Evolutionary conservation across 2,888 invertebrate genomes (phyloP), one percentile per base, ranked within the genome.

Genomic region (Sarcophaga rosellei): DNA sequence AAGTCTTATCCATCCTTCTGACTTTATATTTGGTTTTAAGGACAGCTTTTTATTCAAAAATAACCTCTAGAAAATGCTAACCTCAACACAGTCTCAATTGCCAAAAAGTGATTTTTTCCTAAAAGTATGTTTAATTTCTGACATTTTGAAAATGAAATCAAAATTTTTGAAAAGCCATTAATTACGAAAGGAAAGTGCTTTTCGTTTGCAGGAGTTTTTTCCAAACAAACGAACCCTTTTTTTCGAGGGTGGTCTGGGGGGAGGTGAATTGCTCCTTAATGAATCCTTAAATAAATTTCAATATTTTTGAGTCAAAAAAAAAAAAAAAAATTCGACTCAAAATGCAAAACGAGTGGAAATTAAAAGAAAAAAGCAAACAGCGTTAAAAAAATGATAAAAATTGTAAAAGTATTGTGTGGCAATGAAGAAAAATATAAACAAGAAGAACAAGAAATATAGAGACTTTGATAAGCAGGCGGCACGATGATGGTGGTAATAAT

Each of bases 401-500:
- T 35, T 35, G 35, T 35, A 35, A 35, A 35, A 35, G 35, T 35
- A 35, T 35, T 35, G 35, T 8, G 35, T 35, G 35, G 35, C 10
- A 35, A 35, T 35, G 17, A 57, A 57, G 63, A 68, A 79, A 57
- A 65, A 61, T 17, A 12, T 15, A 45, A 74, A 47, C 63, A 76
- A 68, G 61, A 53, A 62, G 57, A 63, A 61, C 59, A 70, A 68
- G 59, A 35, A 62, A 15, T 57, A 57, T 17, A 63, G 15, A 57
- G n/a, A 17, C 6, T 57, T 57, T n/a, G 57, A 35, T 35, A 35
- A 35, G 8, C 35, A 35, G 8, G 35, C 35, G 35, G 8, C 2
- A 35, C 62, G 77, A 44, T 80, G 72, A 68, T 81, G 84, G 63
- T 75, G 70, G 65, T 62, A 84, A 86, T 86, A 86, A 86, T 74